A percentile compares a stretch with the other conserved stretches of the same genome.
Conservation (phyloP, 2,113 vertebrate genomes). For the Actenoides lindsayi region DNA sequence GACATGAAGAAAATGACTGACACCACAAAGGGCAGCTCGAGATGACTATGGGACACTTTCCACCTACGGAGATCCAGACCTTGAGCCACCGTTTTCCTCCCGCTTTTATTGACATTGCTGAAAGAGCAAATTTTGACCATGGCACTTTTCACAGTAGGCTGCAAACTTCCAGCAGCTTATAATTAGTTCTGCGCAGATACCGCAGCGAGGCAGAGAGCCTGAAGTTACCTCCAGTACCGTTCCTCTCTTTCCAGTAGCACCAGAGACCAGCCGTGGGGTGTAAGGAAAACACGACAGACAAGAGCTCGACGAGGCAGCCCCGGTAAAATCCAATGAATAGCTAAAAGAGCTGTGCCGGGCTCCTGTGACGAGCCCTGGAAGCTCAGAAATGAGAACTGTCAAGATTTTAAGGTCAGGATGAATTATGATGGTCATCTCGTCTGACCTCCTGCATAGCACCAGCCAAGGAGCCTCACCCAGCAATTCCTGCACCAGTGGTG, state of each 20-base stretch:
- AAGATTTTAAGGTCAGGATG: slow-evolving; percentile 45
- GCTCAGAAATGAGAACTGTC: slow-evolving; percentile 63
- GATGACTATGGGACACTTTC: neutral
- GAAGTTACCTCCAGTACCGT: neutral
- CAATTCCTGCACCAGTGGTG: neutral
- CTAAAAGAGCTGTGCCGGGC: slow-evolving; percentile 29
- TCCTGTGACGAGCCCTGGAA: neutral
- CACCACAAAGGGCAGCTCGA: neutral
- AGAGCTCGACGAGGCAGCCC: neutral
- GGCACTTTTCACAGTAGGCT: neutral
- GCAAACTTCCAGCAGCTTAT: neutral
- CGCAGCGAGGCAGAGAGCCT: neutral
- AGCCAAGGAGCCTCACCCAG: neutral
- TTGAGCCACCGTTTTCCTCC: neutral
- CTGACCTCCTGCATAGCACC: neutral
- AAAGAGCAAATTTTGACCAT: neutral
- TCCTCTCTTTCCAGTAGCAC: neutral
- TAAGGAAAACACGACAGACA: neutral
- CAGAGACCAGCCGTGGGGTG: neutral
- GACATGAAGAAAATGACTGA: neutral
- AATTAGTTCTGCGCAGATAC: neutral
- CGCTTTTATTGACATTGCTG: neutral
- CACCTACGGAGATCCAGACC: neutral
- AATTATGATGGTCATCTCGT: slow-evolving; percentile 1
- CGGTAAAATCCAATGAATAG: slow-evolving; percentile 10